Evolutionary conservation across 2,113 vertebrate species (phyloP).

Genomic region (Coreoperca whiteheadi): DNA sequence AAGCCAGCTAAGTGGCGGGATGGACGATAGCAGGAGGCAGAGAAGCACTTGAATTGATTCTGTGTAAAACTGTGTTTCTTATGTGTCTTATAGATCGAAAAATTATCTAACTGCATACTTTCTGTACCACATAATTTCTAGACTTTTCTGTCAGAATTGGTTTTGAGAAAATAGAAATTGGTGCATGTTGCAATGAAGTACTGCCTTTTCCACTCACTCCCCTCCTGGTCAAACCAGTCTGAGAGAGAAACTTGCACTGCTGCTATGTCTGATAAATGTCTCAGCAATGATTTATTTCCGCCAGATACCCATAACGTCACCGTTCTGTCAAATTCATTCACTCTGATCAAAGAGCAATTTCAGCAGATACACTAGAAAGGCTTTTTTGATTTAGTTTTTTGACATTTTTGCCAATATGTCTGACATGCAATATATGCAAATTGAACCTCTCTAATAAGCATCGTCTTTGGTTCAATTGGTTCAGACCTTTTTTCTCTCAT

Average conservation of each 20-base stretch:
- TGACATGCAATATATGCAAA: constrained; percentile 77
- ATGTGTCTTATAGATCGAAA: background rate
- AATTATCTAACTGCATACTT: background rate
- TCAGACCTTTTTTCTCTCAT: constrained; percentile 47
- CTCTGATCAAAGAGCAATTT: constrained; percentile 76
- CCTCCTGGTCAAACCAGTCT: background rate
- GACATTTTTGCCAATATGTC: constrained; percentile 75
- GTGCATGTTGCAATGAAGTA: constrained; percentile 22
- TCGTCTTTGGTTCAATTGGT: constrained; percentile 73
- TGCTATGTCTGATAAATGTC: constrained; percentile 65
- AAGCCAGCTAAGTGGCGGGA: constrained; percentile 36
- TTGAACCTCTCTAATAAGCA: constrained; percentile 75
- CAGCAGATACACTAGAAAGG: constrained; percentile 56
- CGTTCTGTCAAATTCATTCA: constrained; percentile 70
- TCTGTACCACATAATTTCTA: background rate
- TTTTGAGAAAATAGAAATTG: constrained; percentile 11
- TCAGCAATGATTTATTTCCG: constrained; percentile 66
- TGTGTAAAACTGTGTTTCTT: background rate
- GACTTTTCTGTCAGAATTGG: background rate
- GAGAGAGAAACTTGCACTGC: constrained; percentile 17
- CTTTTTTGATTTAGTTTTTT: constrained; percentile 73
- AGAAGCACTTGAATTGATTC: constrained; percentile 3
- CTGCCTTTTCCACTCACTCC: background rate
- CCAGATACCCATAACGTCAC: constrained; percentile 55
- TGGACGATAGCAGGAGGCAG: constrained; percentile 32